Evolutionary conservation across 2,888 invertebrate genomes (phyloP).

Genomic region (Metopia argyrocephala): DNA sequence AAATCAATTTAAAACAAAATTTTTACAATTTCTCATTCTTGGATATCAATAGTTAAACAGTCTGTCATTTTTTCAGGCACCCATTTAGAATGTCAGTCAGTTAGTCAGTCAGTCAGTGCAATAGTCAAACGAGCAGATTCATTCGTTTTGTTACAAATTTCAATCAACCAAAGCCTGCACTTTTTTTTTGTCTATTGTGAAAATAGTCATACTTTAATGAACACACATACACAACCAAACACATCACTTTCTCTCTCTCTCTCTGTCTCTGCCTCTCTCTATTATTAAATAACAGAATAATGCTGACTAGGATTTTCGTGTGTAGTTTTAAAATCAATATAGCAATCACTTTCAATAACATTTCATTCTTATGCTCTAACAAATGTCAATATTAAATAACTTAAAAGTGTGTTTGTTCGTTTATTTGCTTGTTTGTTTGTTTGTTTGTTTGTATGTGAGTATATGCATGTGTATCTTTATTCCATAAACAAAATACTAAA

Average conservation of each 20-base stretch:
- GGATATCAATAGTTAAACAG: neutral
- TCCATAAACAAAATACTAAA: no score
- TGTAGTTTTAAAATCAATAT: conserved; percentile 50
- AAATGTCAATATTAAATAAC: conserved; percentile 35
- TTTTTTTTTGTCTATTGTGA: no score
- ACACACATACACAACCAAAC: no score
- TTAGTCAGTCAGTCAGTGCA: no score
- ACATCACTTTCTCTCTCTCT: no score
- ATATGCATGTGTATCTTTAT: no score
- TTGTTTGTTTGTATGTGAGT: neutral
- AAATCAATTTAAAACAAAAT: conserved; percentile 37
- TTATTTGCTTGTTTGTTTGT: neutral
- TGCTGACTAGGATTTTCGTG: neutral
- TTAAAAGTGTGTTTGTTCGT: no score
- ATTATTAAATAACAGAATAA: no score
- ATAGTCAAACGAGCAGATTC: neutral
- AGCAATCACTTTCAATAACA: conserved; percentile 54
- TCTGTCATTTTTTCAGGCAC: neutral
- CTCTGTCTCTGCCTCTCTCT: no score
- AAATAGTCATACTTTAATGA: no score
- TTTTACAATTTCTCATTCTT: conserved; percentile 29
- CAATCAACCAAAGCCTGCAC: no score
- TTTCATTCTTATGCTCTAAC: conserved; percentile 26
- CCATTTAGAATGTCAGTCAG: neutral
- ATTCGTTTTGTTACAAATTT: neutral